phyloP scores from a whole-genome alignment of 2,797 vertebrate species.

The Rhabdomys pumilio region DNA sequence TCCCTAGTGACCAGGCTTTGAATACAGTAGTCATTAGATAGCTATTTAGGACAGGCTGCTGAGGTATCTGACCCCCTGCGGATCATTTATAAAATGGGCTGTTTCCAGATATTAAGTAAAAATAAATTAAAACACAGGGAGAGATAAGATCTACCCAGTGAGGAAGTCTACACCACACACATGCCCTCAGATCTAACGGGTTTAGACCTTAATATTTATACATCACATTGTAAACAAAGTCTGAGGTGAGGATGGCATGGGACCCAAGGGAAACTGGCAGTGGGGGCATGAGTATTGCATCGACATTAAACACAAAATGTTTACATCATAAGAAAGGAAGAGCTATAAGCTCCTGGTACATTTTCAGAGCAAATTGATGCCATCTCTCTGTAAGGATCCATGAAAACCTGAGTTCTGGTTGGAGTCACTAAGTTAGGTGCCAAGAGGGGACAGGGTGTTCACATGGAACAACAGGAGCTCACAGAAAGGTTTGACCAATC shows the following conservation, averaged over 20 bases:
- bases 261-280: neutral
- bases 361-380: neutral
- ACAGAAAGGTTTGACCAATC: neutral
- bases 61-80: neutral
- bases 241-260: neutral
- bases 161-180: accelerated
- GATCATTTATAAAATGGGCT: neutral
- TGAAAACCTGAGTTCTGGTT: neutral
- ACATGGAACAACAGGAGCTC: neutral
- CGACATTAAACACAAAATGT: neutral
- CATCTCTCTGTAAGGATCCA: neutral
- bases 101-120: neutral
- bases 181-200: no score
- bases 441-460: accelerated
- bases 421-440: accelerated
- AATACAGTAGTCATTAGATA: neutral
- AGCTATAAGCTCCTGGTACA: neutral
- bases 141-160: neutral
- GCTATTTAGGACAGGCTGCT: neutral
- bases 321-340: neutral
- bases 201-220: neutral
- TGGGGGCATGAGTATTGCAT: neutral
- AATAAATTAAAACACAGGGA: neutral
- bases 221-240: neutral
- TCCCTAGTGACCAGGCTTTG: neutral